phyloP scores from a whole-genome alignment of 2,888 invertebrate species.

The Pachymerium ferrugineum region DNA sequence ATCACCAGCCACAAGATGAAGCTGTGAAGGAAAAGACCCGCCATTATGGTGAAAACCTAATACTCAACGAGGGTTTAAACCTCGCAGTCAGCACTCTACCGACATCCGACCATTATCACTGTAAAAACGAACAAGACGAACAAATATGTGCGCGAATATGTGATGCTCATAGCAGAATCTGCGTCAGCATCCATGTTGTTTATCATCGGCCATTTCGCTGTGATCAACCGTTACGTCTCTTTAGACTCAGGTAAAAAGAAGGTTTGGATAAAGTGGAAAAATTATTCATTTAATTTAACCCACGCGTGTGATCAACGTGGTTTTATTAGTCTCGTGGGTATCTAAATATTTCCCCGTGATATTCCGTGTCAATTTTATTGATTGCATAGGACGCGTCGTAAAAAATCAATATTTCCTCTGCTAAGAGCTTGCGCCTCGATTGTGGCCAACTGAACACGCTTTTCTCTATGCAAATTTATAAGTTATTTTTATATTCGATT shows the following conservation, averaged over 20 bases:
- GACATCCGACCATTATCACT: too few relatives aligned
- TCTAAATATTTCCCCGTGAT: background rate
- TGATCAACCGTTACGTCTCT: background rate
- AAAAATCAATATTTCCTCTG: background rate
- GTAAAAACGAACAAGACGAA: too few relatives aligned
- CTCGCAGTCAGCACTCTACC: too few relatives aligned
- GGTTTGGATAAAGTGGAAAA: background rate
- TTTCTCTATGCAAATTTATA: too few relatives aligned
- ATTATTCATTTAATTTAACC: background rate
- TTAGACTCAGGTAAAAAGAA: background rate
- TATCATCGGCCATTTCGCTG: background rate
- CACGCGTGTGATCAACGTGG: background rate
- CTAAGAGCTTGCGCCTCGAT: background rate
- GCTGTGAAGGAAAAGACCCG: background rate
- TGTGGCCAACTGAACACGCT: too few relatives aligned
- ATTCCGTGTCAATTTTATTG: conserved; percentile 1
- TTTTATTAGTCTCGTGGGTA: background rate
- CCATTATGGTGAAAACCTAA: too few relatives aligned
- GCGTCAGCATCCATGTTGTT: conserved; percentile 5
- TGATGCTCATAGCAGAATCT: background rate
- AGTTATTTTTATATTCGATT: too few relatives aligned
- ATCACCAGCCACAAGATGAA: background rate
- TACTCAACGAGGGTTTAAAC: too few relatives aligned
- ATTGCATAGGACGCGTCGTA: background rate
- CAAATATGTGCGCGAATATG: too few relatives aligned